A percentile compares a stretch with the other conserved stretches of the same genome.
Evolutionary conservation across 2,888 invertebrate genomes (phyloP).

Genomic region (Tenthredo amoena): DNA sequence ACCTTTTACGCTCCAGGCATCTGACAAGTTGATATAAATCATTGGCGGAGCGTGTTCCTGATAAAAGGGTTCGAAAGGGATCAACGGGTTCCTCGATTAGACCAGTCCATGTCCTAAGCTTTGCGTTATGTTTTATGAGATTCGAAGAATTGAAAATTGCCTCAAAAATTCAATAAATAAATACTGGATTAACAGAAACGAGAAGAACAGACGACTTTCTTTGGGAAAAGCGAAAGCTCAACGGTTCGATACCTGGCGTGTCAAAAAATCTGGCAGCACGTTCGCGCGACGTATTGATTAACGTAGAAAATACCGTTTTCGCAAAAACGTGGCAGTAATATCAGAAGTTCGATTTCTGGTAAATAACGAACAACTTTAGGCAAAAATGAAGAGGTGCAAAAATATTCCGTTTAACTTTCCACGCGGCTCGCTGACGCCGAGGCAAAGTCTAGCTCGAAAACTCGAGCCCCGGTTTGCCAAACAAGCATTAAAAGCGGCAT

Average conservation of each 20-base stretch:
- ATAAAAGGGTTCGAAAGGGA: slow-evolving; percentile 29
- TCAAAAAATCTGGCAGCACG: slow-evolving; percentile 27
- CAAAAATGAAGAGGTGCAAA: neutral
- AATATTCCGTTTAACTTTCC: neutral
- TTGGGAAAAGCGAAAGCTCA: neutral
- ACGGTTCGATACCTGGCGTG: slow-evolving; percentile 5
- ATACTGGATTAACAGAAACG: neutral
- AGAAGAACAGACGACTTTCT: neutral
- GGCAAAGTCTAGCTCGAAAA: neutral
- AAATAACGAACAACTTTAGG: neutral
- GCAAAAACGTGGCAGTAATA: neutral
- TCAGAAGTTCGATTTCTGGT: neutral
- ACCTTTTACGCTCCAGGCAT: slow-evolving; percentile 9
- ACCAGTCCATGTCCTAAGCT: neutral
- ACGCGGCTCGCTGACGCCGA: neutral
- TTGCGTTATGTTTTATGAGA: neutral
- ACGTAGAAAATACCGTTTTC: slow-evolving; percentile 1
- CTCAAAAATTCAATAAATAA: neutral
- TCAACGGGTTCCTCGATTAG: slow-evolving; percentile 19
- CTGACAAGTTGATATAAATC: slow-evolving; percentile 33
- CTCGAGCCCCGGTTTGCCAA: neutral
- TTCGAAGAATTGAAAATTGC: neutral
- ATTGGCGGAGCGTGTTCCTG: neutral
- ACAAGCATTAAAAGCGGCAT: slow-evolving; percentile 25
- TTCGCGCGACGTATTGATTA: slow-evolving; percentile 39